phyloP scores from a whole-genome alignment of 2,113 vertebrate species.

The Antigone vipio region DNA sequence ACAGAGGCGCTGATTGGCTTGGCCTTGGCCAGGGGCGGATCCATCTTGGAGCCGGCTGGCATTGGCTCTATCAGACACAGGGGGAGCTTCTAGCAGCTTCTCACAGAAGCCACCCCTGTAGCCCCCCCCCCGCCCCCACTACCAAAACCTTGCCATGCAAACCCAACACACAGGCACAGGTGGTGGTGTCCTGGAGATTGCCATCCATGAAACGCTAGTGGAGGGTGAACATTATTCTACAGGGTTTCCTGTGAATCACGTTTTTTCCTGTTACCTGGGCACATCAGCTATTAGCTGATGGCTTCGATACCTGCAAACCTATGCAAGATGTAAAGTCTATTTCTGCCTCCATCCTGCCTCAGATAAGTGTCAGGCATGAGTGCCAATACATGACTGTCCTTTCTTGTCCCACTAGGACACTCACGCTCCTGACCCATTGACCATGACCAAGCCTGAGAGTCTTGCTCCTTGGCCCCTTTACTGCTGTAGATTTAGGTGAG shows the following conservation, averaged over 20 bases:
- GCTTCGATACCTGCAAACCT: neutral
- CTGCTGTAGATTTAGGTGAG: neutral
- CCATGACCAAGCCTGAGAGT: neutral
- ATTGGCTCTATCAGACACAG: too few relatives aligned
- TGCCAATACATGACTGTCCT: neutral
- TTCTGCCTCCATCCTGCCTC: neutral
- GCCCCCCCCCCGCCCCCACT: too few relatives aligned
- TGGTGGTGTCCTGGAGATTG: neutral
- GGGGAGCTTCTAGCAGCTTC: too few relatives aligned
- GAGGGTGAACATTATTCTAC: neutral
- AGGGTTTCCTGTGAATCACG: neutral
- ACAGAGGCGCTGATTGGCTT: too few relatives aligned
- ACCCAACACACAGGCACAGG: neutral
- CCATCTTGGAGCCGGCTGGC: too few relatives aligned
- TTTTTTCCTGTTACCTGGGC: neutral
- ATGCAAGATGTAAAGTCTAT: neutral
- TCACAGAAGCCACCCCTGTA: too few relatives aligned
- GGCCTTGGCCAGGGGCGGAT: too few relatives aligned
- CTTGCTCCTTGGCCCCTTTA: neutral
- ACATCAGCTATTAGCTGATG: neutral
- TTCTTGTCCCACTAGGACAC: neutral
- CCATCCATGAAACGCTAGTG: neutral
- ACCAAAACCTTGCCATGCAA: too few relatives aligned
- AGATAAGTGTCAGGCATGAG: neutral
- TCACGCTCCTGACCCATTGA: neutral